phyloP scores from a whole-genome alignment of 2,888 invertebrate genomes.

The Rotaria socialis region DNA sequence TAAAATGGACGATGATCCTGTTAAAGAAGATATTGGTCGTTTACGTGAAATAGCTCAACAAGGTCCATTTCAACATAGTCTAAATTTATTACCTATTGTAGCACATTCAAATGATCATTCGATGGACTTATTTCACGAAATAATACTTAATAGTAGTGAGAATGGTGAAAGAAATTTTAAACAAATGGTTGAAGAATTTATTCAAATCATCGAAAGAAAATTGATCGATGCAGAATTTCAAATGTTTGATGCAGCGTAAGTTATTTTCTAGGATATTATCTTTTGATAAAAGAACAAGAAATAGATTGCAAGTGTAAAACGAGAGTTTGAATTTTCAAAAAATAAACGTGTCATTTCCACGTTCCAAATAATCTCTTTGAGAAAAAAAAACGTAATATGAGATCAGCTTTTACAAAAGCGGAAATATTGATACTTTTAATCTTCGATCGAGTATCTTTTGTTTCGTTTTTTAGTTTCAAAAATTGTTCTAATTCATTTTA shows the following conservation, averaged over 20 bases:
- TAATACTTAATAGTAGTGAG: neutral
- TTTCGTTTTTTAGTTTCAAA: too few relatives aligned
- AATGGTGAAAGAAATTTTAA: slow-evolving; percentile 10
- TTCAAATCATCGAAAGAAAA: neutral
- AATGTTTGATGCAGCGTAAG: slow-evolving; percentile 19
- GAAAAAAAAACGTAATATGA: too few relatives aligned
- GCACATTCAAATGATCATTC: neutral
- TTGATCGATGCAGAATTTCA: neutral
- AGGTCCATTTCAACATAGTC: neutral
- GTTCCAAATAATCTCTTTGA: too few relatives aligned
- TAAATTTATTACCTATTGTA: neutral
- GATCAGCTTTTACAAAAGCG: too few relatives aligned
- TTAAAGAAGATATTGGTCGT: slow-evolving; percentile 5
- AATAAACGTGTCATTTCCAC: too few relatives aligned
- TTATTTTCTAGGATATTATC: neutral
- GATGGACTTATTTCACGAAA: slow-evolving; percentile 27
- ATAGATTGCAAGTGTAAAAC: too few relatives aligned
- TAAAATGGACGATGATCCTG: neutral
- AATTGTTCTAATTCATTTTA: neutral
- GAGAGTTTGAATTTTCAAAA: too few relatives aligned
- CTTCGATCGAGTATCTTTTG: too few relatives aligned
- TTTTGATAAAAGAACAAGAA: too few relatives aligned
- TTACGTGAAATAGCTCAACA: slow-evolving; percentile 10
- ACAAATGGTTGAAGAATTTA: neutral
- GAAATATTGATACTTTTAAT: too few relatives aligned